Evolutionary conservation across 2,113 vertebrate species (phyloP), one percentile per base, ranked within the genome.

Genomic region (Perca fluviatilis): DNA sequence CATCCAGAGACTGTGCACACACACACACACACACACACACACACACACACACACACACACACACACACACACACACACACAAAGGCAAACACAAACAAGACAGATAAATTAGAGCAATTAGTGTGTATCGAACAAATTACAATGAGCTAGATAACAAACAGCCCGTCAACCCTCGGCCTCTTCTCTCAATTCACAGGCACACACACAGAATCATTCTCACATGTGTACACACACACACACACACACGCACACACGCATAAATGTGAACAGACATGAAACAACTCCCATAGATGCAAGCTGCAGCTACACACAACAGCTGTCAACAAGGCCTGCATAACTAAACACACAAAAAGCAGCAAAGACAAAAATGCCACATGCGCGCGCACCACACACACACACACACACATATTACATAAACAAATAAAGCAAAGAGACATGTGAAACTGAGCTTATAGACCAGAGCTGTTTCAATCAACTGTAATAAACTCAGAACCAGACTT

Each of bases 1-100:
- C 97, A 64, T 98, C 97, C 93, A 98, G 94, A 78, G 97, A 97
- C 97, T 98, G 93, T 40, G 71, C 86, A 87, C 75, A 64, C 54
- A 65, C n/a, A 84, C 79, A 36, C 60, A 84, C 21, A 79, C 46
- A 77, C 73, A 72, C 64, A 80, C 64, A 51, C 15, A 63, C 58
- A 84, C 64, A 77, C 77, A 81, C 58, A 73, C 23, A 72, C 27
- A 60, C 62, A 51, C 53, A 81, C 56, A 58, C 27, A 77, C 67
- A 71, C 60, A 56, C 69, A 69, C 77, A 93, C 50, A 89, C 36
- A 77, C n/a, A 73, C 74, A 77, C 27, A 79, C 69, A 93, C 40
- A 80, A 81, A 90, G 77, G 75, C 79, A 94, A 93, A 91, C 82
- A 94, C 84, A 90, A 92, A 93, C 89, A 92, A 91, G 90, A 93